A percentile compares a stretch with the other conserved stretches of the same genome.
Conservation (phyloP, 2,888 invertebrate species). For the Pseudococcus viburni region DNA sequence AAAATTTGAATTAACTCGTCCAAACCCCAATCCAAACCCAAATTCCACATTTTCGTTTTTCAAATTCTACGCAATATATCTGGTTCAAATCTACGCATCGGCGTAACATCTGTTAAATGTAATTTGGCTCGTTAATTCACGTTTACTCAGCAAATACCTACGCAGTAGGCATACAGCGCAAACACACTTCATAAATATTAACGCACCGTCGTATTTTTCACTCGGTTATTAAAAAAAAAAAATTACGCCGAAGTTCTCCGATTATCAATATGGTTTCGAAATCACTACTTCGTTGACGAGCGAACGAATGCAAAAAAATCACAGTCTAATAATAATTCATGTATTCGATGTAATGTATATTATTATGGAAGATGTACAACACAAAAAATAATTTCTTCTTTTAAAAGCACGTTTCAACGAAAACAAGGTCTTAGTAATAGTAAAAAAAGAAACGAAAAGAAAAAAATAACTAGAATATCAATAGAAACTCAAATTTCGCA, state of each 20-base stretch:
- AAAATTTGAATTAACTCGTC: too few relatives aligned
- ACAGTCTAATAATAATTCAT: not conserved
- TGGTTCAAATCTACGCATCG: too few relatives aligned
- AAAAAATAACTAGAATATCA: not conserved
- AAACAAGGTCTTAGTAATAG: not conserved
- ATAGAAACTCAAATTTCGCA: not conserved
- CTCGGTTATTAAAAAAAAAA: not conserved
- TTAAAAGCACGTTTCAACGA: not conserved
- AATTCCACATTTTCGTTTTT: too few relatives aligned
- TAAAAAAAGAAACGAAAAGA: not conserved
- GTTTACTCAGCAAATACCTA: too few relatives aligned
- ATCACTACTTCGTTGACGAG: not conserved
- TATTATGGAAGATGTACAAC: conserved; percentile 9
- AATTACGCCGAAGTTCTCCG: not conserved
- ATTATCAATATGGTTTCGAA: not conserved
- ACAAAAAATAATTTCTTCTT: not conserved
- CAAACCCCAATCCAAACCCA: too few relatives aligned
- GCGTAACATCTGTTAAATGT: too few relatives aligned
- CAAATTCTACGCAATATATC: too few relatives aligned
- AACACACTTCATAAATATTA: too few relatives aligned
- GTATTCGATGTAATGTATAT: not conserved
- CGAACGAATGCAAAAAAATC: not conserved
- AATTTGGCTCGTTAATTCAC: too few relatives aligned
- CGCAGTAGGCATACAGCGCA: too few relatives aligned
- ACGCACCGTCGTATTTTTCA: not conserved